phyloP scores from a whole-genome alignment of 2,888 invertebrate species.

The Dasysyrphus tricinctus region DNA sequence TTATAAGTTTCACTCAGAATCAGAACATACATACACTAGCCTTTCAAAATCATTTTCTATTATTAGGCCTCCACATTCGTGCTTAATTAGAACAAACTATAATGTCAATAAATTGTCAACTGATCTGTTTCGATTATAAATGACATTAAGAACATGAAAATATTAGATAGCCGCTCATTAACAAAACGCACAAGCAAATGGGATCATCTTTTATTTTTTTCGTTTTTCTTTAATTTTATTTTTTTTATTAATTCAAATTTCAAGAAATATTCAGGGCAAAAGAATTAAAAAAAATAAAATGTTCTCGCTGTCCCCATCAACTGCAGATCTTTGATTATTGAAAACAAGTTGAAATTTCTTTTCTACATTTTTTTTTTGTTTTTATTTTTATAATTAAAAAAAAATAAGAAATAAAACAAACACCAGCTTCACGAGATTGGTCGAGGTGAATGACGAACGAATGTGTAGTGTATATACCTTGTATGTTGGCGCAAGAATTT shows the following conservation, averaged over 20 bases:
- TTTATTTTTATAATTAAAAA: conserved; percentile 59
- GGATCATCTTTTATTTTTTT: conserved; percentile 34
- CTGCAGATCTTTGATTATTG: conserved; percentile 47
- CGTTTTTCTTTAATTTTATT: no score
- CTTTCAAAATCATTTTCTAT: conserved; percentile 12
- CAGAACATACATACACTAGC: background rate
- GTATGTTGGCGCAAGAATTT: conserved; percentile 31
- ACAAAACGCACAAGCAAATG: conserved; percentile 69
- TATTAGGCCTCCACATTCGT: conserved; percentile 29
- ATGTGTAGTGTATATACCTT: conserved; percentile 11
- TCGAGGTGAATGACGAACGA: conserved; percentile 1
- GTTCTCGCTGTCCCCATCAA: conserved; percentile 17
- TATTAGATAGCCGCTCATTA: conserved; percentile 72
- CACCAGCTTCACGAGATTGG: conserved; percentile 23
- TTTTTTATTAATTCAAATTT: conserved; percentile 8
- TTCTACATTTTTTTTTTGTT: conserved; percentile 21
- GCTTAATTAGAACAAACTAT: conserved; percentile 21
- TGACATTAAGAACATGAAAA: conserved; percentile 68
- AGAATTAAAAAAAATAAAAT: background rate
- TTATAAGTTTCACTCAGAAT: conserved; percentile 14
- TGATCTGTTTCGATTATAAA: conserved; percentile 73
- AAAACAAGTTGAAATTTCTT: conserved; percentile 52
- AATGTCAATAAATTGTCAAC: conserved; percentile 70
- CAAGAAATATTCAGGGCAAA: conserved; percentile 35
- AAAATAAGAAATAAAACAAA: conserved; percentile 30